These are phyloP conservation scores for Drosophila tristis DNA, from an alignment of 1,140 invertebrate species.

Conservation along the genomic window DNA sequence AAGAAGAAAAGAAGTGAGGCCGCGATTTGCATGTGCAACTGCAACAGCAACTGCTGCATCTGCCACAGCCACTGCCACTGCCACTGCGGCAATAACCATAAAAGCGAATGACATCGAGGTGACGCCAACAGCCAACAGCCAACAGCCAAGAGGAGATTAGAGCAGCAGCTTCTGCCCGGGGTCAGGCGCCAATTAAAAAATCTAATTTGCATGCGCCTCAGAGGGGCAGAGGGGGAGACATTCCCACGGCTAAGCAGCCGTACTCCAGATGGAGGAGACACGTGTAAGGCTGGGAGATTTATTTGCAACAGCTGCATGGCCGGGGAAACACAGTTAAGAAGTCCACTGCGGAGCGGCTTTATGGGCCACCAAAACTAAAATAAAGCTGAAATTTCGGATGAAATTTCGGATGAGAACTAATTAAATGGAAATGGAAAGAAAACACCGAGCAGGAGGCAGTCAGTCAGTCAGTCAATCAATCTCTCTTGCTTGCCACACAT, in stretches of 20 bases:
- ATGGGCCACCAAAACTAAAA: too few species aligned
- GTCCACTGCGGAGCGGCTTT: too few species aligned
- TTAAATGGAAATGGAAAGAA: too few species aligned
- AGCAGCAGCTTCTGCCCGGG: conserved; percentile 27
- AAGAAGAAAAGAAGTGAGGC: conserved; percentile 46
- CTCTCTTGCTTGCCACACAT: conserved; percentile 23
- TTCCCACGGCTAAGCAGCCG: conserved; percentile 43
- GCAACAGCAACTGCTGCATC: conserved; percentile 34
- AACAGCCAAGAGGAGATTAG: conserved; percentile 54
- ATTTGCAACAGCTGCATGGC: conserved; percentile 22
- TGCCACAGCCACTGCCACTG: conserved; percentile 1
- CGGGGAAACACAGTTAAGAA: too few species aligned
- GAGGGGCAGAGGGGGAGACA: neutral
- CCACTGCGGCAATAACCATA: conserved; percentile 69
- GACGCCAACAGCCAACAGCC: conserved; percentile 68
- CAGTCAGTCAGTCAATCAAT: too few species aligned
- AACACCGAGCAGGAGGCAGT: too few species aligned
- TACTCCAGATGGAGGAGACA: neutral
- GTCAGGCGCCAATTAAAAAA: conserved; percentile 73
- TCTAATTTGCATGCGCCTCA: conserved; percentile 72
- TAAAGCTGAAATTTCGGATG: too few species aligned
- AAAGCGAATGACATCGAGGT: conserved; percentile 73
- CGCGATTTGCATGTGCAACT: conserved; percentile 72
- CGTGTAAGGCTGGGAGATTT: conserved; percentile 22
- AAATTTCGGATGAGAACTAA: too few species aligned